Evolutionary conservation across 2,888 invertebrate genomes (phyloP), one percentile per base, ranked within the genome.

Genomic region (Metallyticus violacea): DNA sequence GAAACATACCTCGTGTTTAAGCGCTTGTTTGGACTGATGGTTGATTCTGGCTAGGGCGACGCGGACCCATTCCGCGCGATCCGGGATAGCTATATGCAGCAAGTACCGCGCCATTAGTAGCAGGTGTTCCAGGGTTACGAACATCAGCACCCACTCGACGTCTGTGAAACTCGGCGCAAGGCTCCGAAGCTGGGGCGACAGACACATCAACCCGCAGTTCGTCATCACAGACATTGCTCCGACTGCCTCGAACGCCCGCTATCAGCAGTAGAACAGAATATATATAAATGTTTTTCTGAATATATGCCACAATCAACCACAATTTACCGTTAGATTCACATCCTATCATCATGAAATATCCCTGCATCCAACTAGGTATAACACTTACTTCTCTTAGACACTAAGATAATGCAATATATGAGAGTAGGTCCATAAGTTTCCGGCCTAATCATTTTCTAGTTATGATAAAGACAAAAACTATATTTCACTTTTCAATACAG

Each of bases 191-290:
- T 94, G 93, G 6, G 95, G 95, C 88, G 95, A 95, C 88, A 96
- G 92, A 89, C 94, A 95, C 78, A 96, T 92, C 82, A 96, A 91
- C 0, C 95, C 96, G 90, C 95, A 95, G 91, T 96, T 96, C 86
- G 96, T 96, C 90, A 96, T 93, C 88, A 96, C 94, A 0, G 95
- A 94, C 89, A 96, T 92, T 1, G 93, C 93, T 76, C 95, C 95
- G 87, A 96, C 93, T 62, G 95, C 93, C 91, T 95, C 95, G 91
- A 95, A 95, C 4, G 94, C 94, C 89, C 93, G 92, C 94, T 95
- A 91, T 9, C 91, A 90, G 25, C 2, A 40, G 15, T 7, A 40
- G n/a, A n/a, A n/a, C n/a, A n/a, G n/a, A n/a, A n/a, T n/a, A n/a
- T n/a, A n/a, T n/a, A n/a, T n/a, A n/a, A n/a, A n/a, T n/a, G n/a